Evolutionary conservation across 2,797 vertebrate genomes (phyloP).

Genomic region (Graptemys geographica): DNA sequence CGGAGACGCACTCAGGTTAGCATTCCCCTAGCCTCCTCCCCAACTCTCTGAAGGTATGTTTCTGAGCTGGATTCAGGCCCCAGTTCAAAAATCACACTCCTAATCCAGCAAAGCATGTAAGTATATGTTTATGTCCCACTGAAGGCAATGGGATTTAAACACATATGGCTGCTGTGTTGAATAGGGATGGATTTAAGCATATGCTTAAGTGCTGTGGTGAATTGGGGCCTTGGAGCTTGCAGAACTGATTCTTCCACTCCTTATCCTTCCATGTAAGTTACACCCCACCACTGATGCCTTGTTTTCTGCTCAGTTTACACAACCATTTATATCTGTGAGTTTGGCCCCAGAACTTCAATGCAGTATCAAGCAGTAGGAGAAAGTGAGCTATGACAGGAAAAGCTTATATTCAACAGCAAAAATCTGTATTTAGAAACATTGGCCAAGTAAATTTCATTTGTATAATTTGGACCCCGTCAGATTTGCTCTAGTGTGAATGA

Average conservation of each 20-base stretch:
- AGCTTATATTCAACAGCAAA: not conserved
- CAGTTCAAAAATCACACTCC: not conserved
- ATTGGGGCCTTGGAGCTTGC: not conserved
- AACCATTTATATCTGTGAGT: not conserved
- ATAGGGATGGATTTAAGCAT: not conserved
- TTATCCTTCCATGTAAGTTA: accelerated
- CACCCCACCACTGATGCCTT: not conserved
- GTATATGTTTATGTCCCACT: not conserved
- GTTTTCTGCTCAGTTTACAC: not conserved
- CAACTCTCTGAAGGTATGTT: not conserved
- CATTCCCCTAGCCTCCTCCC: not conserved
- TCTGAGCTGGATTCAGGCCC: not conserved
- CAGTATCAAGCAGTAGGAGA: accelerated
- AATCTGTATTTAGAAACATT: not conserved
- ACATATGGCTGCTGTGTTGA: accelerated
- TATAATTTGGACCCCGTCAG: not conserved
- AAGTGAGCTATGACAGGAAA: not conserved
- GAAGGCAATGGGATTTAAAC: accelerated
- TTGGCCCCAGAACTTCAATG: not conserved
- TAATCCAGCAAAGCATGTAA: too few relatives aligned
- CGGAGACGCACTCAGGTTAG: not conserved
- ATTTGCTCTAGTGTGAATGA: not conserved
- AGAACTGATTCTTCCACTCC: not conserved
- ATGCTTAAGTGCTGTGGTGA: not conserved
- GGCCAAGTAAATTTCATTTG: not conserved